Conservation (phyloP, 2,797 vertebrate genomes). For the Neosalanx taihuensis region DNA sequence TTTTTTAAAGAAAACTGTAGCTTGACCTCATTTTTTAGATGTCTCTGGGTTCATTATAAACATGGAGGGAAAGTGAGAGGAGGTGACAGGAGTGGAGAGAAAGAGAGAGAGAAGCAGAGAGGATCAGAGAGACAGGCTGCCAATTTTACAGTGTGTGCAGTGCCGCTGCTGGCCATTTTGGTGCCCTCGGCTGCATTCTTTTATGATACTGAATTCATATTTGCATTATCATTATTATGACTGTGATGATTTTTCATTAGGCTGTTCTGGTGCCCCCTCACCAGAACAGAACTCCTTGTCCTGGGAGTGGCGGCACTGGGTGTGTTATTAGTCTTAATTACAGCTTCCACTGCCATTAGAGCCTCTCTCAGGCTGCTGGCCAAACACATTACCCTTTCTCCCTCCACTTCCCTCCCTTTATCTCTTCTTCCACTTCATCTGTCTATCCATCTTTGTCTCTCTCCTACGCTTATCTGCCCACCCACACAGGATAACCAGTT, state of each 20-base stretch:
- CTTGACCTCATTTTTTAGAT: conserved; percentile 24
- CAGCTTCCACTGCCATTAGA: conserved; percentile 11
- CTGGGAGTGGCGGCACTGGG: no score
- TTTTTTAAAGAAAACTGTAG: conserved; percentile 3
- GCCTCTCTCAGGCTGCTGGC: conserved; percentile 37
- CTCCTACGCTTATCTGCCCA: conserved; percentile 15
- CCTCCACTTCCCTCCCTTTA: not conserved
- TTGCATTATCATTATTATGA: no score
- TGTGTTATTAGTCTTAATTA: conserved; percentile 41
- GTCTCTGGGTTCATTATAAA: conserved; percentile 13
- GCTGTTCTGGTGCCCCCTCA: no score
- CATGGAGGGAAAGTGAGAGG: not conserved
- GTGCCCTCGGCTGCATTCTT: no score
- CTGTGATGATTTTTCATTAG: no score
- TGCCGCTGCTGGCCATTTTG: no score
- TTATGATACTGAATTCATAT: no score
- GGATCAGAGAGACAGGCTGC: conserved; percentile 17
- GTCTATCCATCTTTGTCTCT: conserved; percentile 29
- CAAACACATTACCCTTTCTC: conserved; percentile 17
- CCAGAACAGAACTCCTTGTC: no score
- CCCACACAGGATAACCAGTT: conserved; percentile 40
- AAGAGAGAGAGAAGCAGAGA: not conserved
- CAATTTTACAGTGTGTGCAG: not conserved
- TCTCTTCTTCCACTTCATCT: conserved; percentile 32
- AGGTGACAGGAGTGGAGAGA: not conserved